phyloP scores from a whole-genome alignment of 2,888 invertebrate species.

The Formica aserva region DNA sequence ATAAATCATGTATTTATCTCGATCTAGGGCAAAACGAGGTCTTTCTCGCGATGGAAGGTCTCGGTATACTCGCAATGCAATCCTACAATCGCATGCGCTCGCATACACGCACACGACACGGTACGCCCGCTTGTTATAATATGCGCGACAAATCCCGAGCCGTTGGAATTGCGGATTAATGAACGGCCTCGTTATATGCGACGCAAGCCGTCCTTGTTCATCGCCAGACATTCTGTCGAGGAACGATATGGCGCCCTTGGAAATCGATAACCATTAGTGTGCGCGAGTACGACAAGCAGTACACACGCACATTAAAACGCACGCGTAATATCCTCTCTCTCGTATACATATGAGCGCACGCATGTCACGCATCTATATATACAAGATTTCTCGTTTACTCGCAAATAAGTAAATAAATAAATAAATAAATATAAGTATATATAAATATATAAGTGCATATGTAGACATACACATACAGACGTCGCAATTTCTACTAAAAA shows the following conservation, averaged over 20 bases:
- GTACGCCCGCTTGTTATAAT: conserved; percentile 66
- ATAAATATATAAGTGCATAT: neutral
- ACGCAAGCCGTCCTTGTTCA: conserved; percentile 63
- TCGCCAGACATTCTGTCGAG: conserved; percentile 50
- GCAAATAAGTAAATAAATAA: neutral
- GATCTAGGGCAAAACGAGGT: neutral
- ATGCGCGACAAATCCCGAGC: conserved; percentile 66
- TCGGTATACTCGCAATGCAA: neutral
- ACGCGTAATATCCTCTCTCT: neutral
- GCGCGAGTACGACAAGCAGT: neutral
- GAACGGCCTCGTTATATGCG: conserved; percentile 72
- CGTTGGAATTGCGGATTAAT: conserved; percentile 75
- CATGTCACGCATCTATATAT: neutral
- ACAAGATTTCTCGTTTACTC: neutral
- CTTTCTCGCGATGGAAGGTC: neutral
- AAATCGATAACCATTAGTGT: conserved; percentile 66
- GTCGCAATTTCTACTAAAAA: conserved; percentile 14
- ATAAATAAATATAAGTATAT: too few relatives aligned
- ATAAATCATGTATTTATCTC: neutral
- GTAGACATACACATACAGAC: neutral
- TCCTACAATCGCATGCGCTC: neutral
- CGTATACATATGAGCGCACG: neutral
- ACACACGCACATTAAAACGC: neutral
- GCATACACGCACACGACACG: neutral
- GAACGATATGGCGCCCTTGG: conserved; percentile 45